Base-by-base conservation (phyloP, 2,888 invertebrate genomes). In the Lydus trimaculatus region DNA sequence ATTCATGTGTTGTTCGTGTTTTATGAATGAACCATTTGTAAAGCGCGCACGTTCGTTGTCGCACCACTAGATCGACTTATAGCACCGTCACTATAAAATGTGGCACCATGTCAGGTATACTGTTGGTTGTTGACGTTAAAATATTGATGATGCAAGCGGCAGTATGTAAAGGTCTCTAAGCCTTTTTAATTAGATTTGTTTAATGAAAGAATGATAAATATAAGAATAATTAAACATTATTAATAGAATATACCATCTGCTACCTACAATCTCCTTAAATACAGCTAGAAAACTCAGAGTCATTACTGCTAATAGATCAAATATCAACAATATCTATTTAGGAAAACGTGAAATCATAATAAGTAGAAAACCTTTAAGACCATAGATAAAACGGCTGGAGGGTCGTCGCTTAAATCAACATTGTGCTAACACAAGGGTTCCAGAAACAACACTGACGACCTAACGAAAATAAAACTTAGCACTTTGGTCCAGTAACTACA, bases 21-120 rank as follows among this genome's bases (percentile, higher is more conserved):
- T 84, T 84, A 84, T 83, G 84, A 84, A 84, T 83, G 81, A 83
- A 82, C 83, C 81, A 84, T 85, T 84, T 84, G 84, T 83, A 84
- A 79, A 78, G 76, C 78, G 79, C 79, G 78, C 84, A 84, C 84
- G 84, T 84, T 74, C 82, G 78, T 80, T 81, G 83, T 83, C 82
- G 79, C 81, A 82, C 83, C 80, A 78, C 82, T 80, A 83, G 82
- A 82, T 83, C 80, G 81, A 80, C 81, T 83, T 83, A 82, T 79
- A 81, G 79, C 82, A 78, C 78, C 79, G 78, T 75, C 80, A 79
- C 79, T 75, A 78, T 83, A 82, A 84, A 83, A 82, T 83, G 83
- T 81, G 80, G 78, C 76, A 80, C 80, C 71, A 75, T 76, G 76
- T 73, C 73, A 78, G 76, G 76, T 78, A 76, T 72, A 64, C 17